Evolutionary conservation across 2,113 vertebrate species (phyloP).

Genomic region (Girardinichthys multiradiatus): DNA sequence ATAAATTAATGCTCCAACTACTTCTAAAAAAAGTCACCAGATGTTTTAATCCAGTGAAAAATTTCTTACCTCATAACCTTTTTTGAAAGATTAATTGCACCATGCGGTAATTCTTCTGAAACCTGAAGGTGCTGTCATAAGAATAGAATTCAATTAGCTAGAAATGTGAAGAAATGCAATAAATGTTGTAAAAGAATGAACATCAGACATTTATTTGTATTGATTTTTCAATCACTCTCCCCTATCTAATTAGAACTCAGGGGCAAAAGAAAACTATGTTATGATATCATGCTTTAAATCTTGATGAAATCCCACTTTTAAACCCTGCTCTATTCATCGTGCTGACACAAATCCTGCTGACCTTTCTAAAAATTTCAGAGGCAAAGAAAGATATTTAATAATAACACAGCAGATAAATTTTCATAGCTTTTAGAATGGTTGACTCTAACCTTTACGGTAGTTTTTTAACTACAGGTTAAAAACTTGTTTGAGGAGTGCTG

Average conservation of each 20-base stretch:
- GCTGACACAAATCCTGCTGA: conserved; percentile 22
- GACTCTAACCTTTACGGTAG: neutral
- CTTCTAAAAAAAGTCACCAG: conserved; percentile 17
- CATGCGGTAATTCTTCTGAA: conserved; percentile 22
- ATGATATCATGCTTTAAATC: conserved; percentile 51
- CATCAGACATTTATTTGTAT: conserved; percentile 46
- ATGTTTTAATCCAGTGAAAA: conserved; percentile 28
- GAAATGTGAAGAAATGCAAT: conserved; percentile 30
- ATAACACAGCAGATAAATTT: conserved; percentile 7
- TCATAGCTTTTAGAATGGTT: neutral
- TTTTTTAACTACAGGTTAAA: conserved; percentile 15
- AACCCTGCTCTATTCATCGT: neutral
- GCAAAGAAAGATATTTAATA: conserved; percentile 22
- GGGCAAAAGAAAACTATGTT: conserved; percentile 42
- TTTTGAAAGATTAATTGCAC: conserved; percentile 53
- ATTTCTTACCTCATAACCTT: conserved; percentile 21
- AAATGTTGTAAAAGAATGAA: conserved; percentile 36
- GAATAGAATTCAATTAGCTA: conserved; percentile 58
- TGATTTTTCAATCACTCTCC: conserved; percentile 54
- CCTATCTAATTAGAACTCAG: conserved; percentile 36
- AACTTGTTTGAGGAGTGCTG: neutral
- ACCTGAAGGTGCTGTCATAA: conserved; percentile 25
- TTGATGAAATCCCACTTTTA: conserved; percentile 17
- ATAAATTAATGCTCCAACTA: conserved; percentile 27
- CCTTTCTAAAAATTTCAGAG: conserved; percentile 27